Evolutionary conservation across 2,797 vertebrate genomes (phyloP), one percentile per base, ranked within the genome.

Genomic region (Sebastes vulpes): DNA sequence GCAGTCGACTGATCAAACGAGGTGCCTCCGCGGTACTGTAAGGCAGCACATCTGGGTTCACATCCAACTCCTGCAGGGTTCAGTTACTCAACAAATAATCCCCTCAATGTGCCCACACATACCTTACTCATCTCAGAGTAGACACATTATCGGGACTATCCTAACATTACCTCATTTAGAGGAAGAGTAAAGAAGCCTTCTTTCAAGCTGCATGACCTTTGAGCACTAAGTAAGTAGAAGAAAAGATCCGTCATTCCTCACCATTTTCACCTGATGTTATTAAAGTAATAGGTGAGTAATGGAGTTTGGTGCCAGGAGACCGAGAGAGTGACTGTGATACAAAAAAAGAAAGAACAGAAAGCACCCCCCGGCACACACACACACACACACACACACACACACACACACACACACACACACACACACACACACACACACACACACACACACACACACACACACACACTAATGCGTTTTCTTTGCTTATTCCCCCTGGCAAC

Each of bases 21-120:
- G 38, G 20, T 25, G 38, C 72, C 42, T 75, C 20, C 57, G 64
- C 60, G 4, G 31, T 9, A 16, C 48, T 20, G 65, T 16, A 53
- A 80, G 76, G 32, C 68, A 82, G 78, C 72, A 76, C 83, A 83
- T 78, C 82, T 87, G 89, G 74, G 29, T 53, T 11, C 53, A 31
- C 28, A 18, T 72, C 63, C 31, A 31, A 20, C 3, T 18, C 29
- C 60, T 35, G 31, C 56, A 60, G 75, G 56, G 56, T 67, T 60
- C 60, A 29, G 28, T 23, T 61, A 38, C 10, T 64, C 60, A 70
- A 52, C 59, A 63, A 16, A 46, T 6, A 46, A 61, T 42, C 52
- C 31, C 12, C 42, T 26, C 9, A 54, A 4, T 31, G 23, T 12
- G 6, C 64, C 2, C 48, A 21, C 54, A 48, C 52, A 52, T 6